Conservation (phyloP, 92 coral and sea anemone species). For the Porites cylindrica region DNA sequence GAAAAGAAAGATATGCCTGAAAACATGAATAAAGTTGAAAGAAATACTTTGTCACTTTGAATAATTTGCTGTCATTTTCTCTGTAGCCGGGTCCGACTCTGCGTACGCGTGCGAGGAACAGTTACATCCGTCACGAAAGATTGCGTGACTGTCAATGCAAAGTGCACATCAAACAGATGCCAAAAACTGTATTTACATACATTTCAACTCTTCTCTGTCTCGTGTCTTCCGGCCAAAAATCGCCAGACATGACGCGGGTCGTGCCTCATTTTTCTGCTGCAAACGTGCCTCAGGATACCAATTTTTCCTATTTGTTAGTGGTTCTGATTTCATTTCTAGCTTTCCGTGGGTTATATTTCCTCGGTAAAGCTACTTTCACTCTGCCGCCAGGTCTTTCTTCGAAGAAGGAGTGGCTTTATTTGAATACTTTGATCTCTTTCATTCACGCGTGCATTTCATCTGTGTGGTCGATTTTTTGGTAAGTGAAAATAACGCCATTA, state of each 20-base stretch:
- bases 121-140: background rate
- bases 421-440: constrained; percentile 20
- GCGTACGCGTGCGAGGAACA: background rate
- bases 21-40: too few relatives aligned
- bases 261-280: background rate
- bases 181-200: background rate
- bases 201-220: too few relatives aligned
- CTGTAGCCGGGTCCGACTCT: background rate
- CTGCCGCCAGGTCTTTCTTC: background rate
- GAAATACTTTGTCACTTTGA: too few relatives aligned
- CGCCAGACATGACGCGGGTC: background rate
- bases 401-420: constrained; percentile 23
- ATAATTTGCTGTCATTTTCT: too few relatives aligned
- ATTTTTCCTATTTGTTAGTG: background rate
- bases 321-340: constrained; percentile 3
- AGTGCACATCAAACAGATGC: background rate
- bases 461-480: constrained; percentile 26
- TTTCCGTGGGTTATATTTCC: background rate
- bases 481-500: background rate
- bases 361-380: constrained; percentile 1
- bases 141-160: background rate
- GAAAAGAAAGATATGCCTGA: too few relatives aligned
- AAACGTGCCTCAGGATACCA: constrained; percentile 1
- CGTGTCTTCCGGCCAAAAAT: too few relatives aligned
- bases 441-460: constrained; percentile 22